A percentile compares a stretch with the other conserved stretches of the same genome.
Conservation (phyloP, 2,113 vertebrate species). For the Picathartes gymnocephalus region DNA sequence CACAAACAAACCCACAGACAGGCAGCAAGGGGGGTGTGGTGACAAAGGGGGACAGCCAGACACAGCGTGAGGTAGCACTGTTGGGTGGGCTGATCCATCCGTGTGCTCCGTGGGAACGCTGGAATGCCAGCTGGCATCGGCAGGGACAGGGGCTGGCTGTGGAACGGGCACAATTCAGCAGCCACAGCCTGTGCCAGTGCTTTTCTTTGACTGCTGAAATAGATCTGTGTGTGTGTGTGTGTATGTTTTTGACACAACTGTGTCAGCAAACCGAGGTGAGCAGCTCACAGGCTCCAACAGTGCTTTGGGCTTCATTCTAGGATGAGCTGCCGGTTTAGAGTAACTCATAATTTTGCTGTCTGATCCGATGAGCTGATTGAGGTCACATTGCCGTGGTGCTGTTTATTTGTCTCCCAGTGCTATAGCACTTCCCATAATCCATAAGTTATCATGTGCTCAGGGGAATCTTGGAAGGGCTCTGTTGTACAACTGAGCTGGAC, state of each 20-base stretch:
- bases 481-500: neutral
- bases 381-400: accelerated
- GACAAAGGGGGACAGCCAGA: neutral
- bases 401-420: neutral
- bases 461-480: neutral
- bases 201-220: neutral
- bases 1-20: neutral
- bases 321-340: neutral
- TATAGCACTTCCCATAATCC: neutral
- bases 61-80: accelerated
- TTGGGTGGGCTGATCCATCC: neutral
- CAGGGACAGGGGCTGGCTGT: neutral
- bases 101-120: neutral
- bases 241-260: neutral
- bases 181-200: neutral
- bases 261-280: neutral
- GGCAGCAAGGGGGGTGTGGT: neutral
- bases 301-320: neutral
- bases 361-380: neutral
- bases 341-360: neutral
- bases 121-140: neutral
- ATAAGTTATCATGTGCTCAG: accelerated
- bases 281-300: accelerated
- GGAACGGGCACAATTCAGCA: accelerated
- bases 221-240: neutral